Evolutionary conservation across 2,888 invertebrate genomes (phyloP).

Genomic region (Epicampocera succincta): DNA sequence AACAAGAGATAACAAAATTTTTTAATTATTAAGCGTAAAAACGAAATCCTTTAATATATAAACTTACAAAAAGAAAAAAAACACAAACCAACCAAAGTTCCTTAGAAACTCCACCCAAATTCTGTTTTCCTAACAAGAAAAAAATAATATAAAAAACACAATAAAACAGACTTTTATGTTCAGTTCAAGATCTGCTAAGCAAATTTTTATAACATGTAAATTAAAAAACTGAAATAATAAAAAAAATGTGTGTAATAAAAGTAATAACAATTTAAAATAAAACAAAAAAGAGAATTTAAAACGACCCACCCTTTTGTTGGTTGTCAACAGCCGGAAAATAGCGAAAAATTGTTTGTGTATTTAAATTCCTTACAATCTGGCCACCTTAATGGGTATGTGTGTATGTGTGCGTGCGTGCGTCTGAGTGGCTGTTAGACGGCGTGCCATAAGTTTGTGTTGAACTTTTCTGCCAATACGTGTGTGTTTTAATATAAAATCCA

Average conservation of each 20-base stretch:
- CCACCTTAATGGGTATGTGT: constrained; percentile 24
- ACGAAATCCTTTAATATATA: not conserved
- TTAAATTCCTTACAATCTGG: constrained; percentile 61
- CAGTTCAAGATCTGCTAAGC: not conserved
- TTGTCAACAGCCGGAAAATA: constrained; percentile 43
- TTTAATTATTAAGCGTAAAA: constrained; percentile 3
- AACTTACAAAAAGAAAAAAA: constrained; percentile 23
- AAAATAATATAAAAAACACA: constrained; percentile 1
- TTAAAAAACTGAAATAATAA: constrained; percentile 4
- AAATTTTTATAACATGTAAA: not conserved
- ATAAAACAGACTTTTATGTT: not conserved
- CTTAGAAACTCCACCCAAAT: constrained; percentile 67
- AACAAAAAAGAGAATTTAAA: constrained; percentile 17
- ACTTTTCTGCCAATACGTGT: constrained; percentile 23
- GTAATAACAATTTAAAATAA: constrained; percentile 1
- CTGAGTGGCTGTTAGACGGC: constrained; percentile 9
- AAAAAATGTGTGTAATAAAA: not conserved
- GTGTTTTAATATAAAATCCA: constrained; percentile 22
- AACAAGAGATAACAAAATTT: constrained; percentile 1
- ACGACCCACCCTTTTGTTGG: constrained; percentile 62
- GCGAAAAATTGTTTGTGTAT: constrained; percentile 48
- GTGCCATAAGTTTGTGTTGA: constrained; percentile 35
- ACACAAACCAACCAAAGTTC: constrained; percentile 64
- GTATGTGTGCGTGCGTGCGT: not conserved
- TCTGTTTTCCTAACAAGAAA: constrained; percentile 20